phyloP scores from a whole-genome alignment of 2,888 invertebrate species.

The Chrysolina haemoptera region DNA sequence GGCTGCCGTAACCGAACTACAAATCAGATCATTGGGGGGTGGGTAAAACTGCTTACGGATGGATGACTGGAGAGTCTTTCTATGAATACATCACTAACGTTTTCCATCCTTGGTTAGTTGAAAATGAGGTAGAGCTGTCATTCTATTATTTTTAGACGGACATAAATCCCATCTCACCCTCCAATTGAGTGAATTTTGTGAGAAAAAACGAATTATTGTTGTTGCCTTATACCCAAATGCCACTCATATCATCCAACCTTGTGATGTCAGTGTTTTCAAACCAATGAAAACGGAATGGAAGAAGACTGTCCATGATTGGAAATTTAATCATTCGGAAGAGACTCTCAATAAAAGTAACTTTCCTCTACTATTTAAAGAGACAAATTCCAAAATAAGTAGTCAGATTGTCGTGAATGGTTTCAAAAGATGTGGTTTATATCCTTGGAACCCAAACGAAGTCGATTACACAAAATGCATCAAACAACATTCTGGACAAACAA shows the following conservation, averaged over 20 bases:
- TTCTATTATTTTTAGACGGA: constrained; percentile 55
- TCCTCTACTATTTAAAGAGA: constrained; percentile 49
- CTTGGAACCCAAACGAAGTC: constrained; percentile 47
- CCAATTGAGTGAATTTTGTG: constrained; percentile 40
- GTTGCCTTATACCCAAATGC: constrained; percentile 44
- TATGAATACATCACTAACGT: constrained; percentile 44
- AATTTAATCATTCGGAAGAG: constrained; percentile 31
- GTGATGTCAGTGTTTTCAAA: constrained; percentile 42
- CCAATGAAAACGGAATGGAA: constrained; percentile 39
- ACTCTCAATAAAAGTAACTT: constrained; percentile 44
- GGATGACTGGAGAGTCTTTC: constrained; percentile 60
- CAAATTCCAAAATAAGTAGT: constrained; percentile 41
- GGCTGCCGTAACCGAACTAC: background rate
- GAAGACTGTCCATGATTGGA: constrained; percentile 45
- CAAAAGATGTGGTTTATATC: constrained; percentile 48
- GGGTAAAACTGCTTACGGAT: constrained; percentile 58
- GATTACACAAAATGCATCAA: constrained; percentile 41
- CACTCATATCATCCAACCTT: constrained; percentile 43
- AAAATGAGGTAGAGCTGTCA: constrained; percentile 52
- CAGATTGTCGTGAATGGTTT: constrained; percentile 49
- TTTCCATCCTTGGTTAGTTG: constrained; percentile 52
- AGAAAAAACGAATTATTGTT: constrained; percentile 39
- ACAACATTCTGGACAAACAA: too few species aligned
- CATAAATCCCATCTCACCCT: constrained; percentile 45
- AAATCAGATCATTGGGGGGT: constrained; percentile 52